Percentiles rank a stretch among this genome's conserved stretches.
Evolutionary conservation across 1,140 invertebrate species (phyloP).

Genomic region (Papilio polyxenes): DNA sequence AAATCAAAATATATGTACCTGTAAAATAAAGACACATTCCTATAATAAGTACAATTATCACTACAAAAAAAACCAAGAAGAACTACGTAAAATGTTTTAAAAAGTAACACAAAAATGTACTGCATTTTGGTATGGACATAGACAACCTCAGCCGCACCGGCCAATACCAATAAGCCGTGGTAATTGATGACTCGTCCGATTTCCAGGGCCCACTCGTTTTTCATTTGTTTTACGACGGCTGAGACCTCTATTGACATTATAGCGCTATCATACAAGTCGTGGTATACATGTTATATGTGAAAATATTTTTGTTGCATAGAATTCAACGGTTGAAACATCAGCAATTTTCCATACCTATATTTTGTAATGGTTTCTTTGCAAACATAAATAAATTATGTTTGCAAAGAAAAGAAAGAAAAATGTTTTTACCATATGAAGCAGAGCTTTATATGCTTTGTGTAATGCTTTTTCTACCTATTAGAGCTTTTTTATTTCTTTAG

Average conservation of each 20-base stretch:
- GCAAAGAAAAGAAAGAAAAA: too few species aligned
- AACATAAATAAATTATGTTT: too few species aligned
- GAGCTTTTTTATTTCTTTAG: too few species aligned
- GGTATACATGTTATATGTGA: not conserved
- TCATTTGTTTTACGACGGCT: conserved; percentile 68
- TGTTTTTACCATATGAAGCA: too few species aligned
- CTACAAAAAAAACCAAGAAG: not conserved
- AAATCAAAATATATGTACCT: too few species aligned
- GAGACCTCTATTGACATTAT: conserved; percentile 36
- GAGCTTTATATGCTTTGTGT: too few species aligned
- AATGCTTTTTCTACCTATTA: too few species aligned
- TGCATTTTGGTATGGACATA: not conserved
- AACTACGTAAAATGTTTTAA: not conserved
- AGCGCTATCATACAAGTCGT: conserved; percentile 16
- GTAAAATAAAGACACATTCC: too few species aligned
- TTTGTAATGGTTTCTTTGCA: too few species aligned
- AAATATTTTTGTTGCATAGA: not conserved
- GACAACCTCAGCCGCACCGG: conserved; percentile 33
- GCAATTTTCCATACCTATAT: too few species aligned
- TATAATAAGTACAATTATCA: too few species aligned
- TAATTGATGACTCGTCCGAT: conserved; percentile 76
- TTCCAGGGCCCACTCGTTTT: conserved; percentile 64
- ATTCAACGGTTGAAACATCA: not conserved
- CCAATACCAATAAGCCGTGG: conserved; percentile 72
- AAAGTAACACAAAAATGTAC: not conserved